Base-by-base conservation (phyloP, 2,113 vertebrate genomes). In the Thomomys bottae region DNA sequence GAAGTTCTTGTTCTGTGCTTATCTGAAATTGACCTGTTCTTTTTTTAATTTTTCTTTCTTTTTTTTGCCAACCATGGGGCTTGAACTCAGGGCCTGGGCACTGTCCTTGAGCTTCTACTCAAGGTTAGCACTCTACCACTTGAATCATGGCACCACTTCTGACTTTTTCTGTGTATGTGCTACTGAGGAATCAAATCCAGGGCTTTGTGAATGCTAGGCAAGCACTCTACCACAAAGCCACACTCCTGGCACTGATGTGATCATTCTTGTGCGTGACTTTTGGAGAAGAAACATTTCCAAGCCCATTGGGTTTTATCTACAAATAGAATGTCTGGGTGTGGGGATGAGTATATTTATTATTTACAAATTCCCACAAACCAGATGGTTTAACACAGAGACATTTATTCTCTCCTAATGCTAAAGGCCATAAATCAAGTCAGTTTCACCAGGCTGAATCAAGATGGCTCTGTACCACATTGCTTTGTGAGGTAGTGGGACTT, bases 1-100 rank as follows among this genome's bases (percentile, higher is more conserved):
- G 83, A 90, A 59, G 12, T 84, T 95, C 66, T 86, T 75, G 23
- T 9, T 49, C 72, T 30, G 20, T 90, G 45, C 49, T 76, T 88
- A 45, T 28, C 70, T 79, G 70, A 59, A 75, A 36, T 24, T 79
- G 42, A 42, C 61, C 82, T 70, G 34, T 86, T 76, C 61, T 75
- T 85, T 26, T 77, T 92, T 34, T n/a, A n/a, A n/a, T n/a, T n/a
- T n/a, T n/a, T n/a, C n/a, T n/a, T n/a, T n/a, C n/a, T n/a, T n/a
- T n/a, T n/a, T n/a, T n/a, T n/a, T n/a, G n/a, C n/a, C n/a, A n/a
- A n/a, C n/a, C n/a, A n/a, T n/a, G n/a, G n/a, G n/a, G n/a, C n/a
- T n/a, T n/a, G n/a, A n/a, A n/a, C n/a, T n/a, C n/a, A n/a, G n/a
- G n/a, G n/a, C n/a, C n/a, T n/a, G n/a, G n/a, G n/a, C n/a, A n/a